Evolutionary conservation across 1,140 invertebrate species (phyloP), one percentile per base, ranked within the genome.

Genomic region (Aphelenchoides avenae): DNA sequence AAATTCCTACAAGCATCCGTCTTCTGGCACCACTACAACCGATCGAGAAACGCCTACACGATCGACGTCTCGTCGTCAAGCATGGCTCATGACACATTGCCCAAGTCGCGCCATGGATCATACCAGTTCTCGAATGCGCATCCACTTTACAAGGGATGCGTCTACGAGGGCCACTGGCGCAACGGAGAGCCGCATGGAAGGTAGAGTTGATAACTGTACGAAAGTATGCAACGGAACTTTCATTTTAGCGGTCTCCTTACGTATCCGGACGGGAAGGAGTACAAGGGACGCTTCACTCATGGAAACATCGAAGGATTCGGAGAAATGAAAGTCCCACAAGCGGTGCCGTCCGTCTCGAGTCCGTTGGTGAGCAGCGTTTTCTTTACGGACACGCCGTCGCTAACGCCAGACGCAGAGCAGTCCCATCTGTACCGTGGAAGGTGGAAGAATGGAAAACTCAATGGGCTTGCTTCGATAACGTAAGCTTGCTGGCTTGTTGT

Each of bases 221-320:
- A 36, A 36, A 36, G 18, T 13, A 18, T 36, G 13, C 34, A 36
- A 36, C 34, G 11, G 11, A 13, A 36, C 34, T n/a, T n/a, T 5
- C 3, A 40, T 56, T 63, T 13, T 22, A 57, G 55, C 7, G 58
- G 58, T 0, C 18, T 24, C 18, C 11, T 61, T 11, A 55, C 5
- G n/a, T 61, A 33, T 40, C 31, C 29, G 13, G 56, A 61, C 39
- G 58, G 58, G 22, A 44, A 41, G 40, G 40, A 61, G 26, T 61
- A 61, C 40, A 26, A 44, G 15, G 58, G 58, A 3, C 24, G 44
- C 37, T 61, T 61, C 52, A 22, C 24, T 2, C 18, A 52, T 29
- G 58, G 55, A n/a, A 15, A 53, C 7, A 64, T 61, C 39, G 24
- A 61, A 36, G 58, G 58, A 7, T 31, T 62, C n/a, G 58, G 58